Base-by-base conservation (phyloP, 2,797 vertebrate species). In the Enteromius unitaeniatus region DNA sequence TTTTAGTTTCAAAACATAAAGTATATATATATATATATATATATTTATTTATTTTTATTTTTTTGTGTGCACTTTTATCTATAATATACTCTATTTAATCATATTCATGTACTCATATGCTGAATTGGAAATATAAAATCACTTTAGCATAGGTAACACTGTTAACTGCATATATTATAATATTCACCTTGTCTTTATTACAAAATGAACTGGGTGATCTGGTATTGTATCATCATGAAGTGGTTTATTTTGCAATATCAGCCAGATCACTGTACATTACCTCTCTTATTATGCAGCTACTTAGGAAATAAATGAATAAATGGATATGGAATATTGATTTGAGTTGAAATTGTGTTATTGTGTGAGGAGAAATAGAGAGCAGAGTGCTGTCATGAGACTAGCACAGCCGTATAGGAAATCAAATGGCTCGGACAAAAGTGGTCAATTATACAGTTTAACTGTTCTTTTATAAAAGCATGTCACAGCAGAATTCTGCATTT, bases 321-420 rank as follows among this genome's bases (percentile, higher is more conserved):
- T 14, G 49, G 49, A 55, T 19, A 37, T 75, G 10, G 28, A 75
- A 55, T 75, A 55, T 75, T 55, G 49, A 75, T 55, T 55, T 37
- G 49, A 74, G 72, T 37, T 74, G 28, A 74, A 55, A 74, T 74
- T n/a, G n/a, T 75, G 62, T 65, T 65, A 65, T 65, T 65, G n/a
- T 37, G 49, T 53, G 28, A n/a, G 28, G 13, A 74, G 49, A 55
- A 37, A 37, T 7, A 55, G 70, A 21, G 45, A 51, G 70, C 26
- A 11, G 7, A 19, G 70, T 73, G 17, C 45, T 73, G 28, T 34
- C 28, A 37, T 55, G 6, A 74, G 55, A 55, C 49, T 53, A 37
- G 28, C 70, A 73, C 28, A 53, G 70, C 28, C 28, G 6, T 31
- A 19, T 37, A 15, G 49, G 28, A 74, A 55, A 74, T 53, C 28